These are phyloP conservation scores for Apostichopus leukothele DNA, from an alignment of 53 echinoderm and acorn worm genomes.

Conservation along the genomic window DNA sequence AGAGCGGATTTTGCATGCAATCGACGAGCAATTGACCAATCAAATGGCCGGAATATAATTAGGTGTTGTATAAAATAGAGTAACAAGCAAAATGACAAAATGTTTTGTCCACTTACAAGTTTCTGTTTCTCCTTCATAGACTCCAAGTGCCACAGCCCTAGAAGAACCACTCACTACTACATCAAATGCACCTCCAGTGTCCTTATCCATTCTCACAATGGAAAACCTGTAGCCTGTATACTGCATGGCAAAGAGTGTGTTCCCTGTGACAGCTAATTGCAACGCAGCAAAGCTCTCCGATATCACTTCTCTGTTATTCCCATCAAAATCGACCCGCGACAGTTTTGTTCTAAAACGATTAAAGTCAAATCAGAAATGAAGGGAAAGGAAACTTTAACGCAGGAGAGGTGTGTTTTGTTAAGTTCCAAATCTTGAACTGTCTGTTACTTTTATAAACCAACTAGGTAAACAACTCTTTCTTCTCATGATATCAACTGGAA, in stretches of 20 bases:
- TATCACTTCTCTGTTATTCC: slow-evolving; percentile 24
- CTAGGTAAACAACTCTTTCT: too few species aligned
- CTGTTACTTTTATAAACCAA: too few species aligned
- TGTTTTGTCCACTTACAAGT: background rate
- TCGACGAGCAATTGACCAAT: too few species aligned
- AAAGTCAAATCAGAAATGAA: background rate
- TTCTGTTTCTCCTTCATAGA: background rate
- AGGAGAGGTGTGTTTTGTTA: background rate
- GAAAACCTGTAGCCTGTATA: background rate
- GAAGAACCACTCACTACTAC: background rate
- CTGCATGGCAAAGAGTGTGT: background rate
- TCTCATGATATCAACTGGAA: too few species aligned
- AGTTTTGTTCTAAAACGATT: background rate
- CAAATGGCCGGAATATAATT: too few species aligned
- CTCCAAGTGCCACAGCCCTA: background rate
- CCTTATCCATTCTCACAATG: background rate
- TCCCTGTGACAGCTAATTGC: background rate
- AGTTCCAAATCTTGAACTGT: too few species aligned
- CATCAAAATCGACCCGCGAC: slow-evolving; percentile 22
- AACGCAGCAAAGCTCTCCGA: background rate
- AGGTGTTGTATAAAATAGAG: too few species aligned
- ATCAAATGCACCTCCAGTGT: background rate
- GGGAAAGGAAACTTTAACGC: background rate
- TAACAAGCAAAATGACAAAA: too few species aligned
- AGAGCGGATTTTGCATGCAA: too few species aligned